phyloP scores from a whole-genome alignment of 2,113 vertebrate species.

The Marcusenius ussheri region DNA sequence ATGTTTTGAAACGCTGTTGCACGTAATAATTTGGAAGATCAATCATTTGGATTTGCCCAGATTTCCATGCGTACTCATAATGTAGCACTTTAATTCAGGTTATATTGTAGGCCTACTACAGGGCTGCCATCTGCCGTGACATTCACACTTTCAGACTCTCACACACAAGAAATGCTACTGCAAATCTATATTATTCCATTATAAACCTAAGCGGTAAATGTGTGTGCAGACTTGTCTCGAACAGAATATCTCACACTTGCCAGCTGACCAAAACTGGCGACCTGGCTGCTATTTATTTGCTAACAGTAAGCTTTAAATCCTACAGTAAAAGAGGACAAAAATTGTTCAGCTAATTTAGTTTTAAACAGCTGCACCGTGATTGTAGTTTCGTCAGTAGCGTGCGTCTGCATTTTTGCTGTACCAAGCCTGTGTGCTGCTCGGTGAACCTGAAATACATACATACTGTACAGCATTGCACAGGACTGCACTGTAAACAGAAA shows the following conservation, averaged over 20 bases:
- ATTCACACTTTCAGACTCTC: too few species aligned
- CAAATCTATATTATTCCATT: too few species aligned
- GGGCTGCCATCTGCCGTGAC: too few species aligned
- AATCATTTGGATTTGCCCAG: not conserved
- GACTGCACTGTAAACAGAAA: not conserved
- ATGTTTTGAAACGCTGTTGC: too few species aligned
- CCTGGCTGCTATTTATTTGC: not conserved
- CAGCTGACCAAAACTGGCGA: not conserved
- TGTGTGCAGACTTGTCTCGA: not conserved
- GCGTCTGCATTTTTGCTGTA: not conserved
- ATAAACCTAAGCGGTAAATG: not conserved
- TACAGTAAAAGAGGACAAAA: not conserved
- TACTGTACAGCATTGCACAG: not conserved
- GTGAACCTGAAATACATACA: not conserved
- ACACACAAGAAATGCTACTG: too few species aligned
- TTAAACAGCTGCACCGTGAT: not conserved
- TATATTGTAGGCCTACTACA: not conserved
- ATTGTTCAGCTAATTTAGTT: not conserved
- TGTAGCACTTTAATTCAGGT: not conserved
- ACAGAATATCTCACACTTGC: not conserved
- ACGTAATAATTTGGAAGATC: too few species aligned
- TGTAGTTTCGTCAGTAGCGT: not conserved
- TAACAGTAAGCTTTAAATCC: not conserved
- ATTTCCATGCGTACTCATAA: not conserved
- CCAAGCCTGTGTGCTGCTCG: not conserved